Evolutionary conservation across 2,888 invertebrate species (phyloP), one percentile per base, ranked within the genome.

Genomic region (Strigamia crassipes): DNA sequence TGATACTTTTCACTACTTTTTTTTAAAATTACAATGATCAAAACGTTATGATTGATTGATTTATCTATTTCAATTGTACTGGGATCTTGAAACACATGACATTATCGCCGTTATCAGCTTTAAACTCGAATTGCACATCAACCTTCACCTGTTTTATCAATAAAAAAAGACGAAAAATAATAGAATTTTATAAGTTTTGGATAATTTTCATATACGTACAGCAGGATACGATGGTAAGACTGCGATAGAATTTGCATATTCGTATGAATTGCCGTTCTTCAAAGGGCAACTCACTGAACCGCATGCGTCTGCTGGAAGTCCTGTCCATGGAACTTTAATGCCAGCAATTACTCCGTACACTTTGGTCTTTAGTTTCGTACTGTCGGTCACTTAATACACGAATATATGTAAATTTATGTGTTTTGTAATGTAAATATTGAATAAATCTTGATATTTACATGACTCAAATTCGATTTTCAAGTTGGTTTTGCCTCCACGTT

Each of bases 341-440:
- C 61, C 61, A n/a, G 18, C 61, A 21, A 61, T 61, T n/a, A 61
- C 21, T 61, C 61, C 61, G 21, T 61, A 61, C 13, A 61, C 61
- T 61, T 61, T 61, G 4, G 61, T 61, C 3, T 1, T 61, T 61
- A 61, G 18, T 61, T 18, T 23, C 6, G 1, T 1, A 61, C n/a
- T 61, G 1, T 21, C 12, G 61, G 61, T 61, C 10, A 23, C 61
- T 61, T 5, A 61, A 10, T 4, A 61, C n/a, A 21, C 15, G 6
- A 18, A 51, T 51, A 18, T 27, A 27, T 51, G 0, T 1, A 51
- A 8, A 15, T 51, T 15, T 15, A 0, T 10, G 12, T 3, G 4
- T n/a, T n/a, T n/a, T n/a, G n/a, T n/a, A n/a, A 6, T 13, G 4
- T 51, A n/a, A n/a, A n/a, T 51, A 27, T 27, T 27, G 3, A 27